Evolutionary conservation across 64 coral and sea anemone genomes (phyloP), one percentile per base, ranked within the genome.

Genomic region (Porites lutea): DNA sequence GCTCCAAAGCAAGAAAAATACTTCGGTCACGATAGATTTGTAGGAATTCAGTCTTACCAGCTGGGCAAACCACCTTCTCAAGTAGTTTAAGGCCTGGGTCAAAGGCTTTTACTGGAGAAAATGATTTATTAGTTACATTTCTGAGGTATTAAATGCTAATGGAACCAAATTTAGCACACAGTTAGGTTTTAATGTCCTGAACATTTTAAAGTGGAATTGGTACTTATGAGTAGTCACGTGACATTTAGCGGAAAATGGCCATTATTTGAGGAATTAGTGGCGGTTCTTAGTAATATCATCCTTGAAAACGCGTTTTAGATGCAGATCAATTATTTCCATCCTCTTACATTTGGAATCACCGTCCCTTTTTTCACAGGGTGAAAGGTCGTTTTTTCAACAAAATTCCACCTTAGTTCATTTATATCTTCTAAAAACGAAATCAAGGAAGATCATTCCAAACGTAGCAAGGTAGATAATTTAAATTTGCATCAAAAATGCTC

Each of bases 211-310:
- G 63, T 65, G n/a, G 63, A 65, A 65, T 65, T 65, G 63, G 63
- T 65, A 65, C 63, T 65, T 65, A 12, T 65, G 63, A 65, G 13
- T 16, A 19, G 63, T 15, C 63, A 65, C 63, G 63, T 65, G 63
- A 65, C 63, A 65, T 65, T 65, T 65, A 65, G 63, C 63, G 11
- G 63, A 65, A 65, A 65, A 65, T 65, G n/a, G 63, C 63, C 63
- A 65, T 65, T 65, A 65, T 65, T 65, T 65, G 63, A 65, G 63
- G 63, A 65, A 13, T 65, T 65, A 19, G 63, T 65, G 63, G 63
- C 63, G 13, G 13, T 65, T 65, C n/a, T 7, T 65, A 65, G 13
- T 65, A 65, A 7, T 15, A 65, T 65, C 63, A 12, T 7, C 13
- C 63, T n/a, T n/a, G n/a, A 65, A 13, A 65, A 65, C 63, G 63